Percentiles rank a stretch among this genome's conserved stretches.
Conservation (phyloP, 1,140 invertebrate genomes). For the Linepithema humile region DNA sequence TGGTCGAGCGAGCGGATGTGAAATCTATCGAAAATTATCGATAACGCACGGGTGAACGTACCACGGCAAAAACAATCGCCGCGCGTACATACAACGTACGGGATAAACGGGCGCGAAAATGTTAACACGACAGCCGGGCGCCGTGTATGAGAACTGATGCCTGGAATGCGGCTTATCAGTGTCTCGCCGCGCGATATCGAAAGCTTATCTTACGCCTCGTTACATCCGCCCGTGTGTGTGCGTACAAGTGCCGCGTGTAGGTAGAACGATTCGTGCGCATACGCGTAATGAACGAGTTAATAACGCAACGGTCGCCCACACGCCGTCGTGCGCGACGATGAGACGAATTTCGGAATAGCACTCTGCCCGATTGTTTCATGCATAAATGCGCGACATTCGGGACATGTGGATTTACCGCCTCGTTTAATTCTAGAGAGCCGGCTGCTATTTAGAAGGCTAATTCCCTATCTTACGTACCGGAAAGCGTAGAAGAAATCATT, state of each 20-base stretch:
- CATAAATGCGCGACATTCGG: conserved; percentile 20
- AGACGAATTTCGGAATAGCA: conserved; percentile 2
- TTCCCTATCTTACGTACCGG: no score
- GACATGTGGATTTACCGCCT: neutral
- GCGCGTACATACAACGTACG: neutral
- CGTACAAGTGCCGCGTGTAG: neutral
- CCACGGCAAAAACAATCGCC: neutral
- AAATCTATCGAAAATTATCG: neutral
- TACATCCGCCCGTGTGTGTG: conserved; percentile 17
- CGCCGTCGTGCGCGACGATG: neutral
- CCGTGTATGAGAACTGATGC: conserved; percentile 71
- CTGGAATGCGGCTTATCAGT: conserved; percentile 76
- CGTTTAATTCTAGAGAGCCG: neutral
- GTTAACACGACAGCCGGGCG: conserved; percentile 71
- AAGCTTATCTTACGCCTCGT: conserved; percentile 74
- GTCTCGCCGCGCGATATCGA: conserved; percentile 77
- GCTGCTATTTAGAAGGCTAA: neutral
- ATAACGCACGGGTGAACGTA: conserved; percentile 53
- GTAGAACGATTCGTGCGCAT: neutral
- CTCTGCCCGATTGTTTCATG: conserved; percentile 30
- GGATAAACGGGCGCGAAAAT: conserved; percentile 65
- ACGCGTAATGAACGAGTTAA: conserved; percentile 1
- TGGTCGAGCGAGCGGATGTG: neutral
- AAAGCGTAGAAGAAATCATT: neutral
- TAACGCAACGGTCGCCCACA: conserved; percentile 4